Percentiles rank a stretch among this genome's conserved stretches.
These are phyloP conservation scores for Palythoa heliodiscus DNA, from an alignment of 92 coral and sea anemone genomes.

Conservation along the genomic window DNA sequence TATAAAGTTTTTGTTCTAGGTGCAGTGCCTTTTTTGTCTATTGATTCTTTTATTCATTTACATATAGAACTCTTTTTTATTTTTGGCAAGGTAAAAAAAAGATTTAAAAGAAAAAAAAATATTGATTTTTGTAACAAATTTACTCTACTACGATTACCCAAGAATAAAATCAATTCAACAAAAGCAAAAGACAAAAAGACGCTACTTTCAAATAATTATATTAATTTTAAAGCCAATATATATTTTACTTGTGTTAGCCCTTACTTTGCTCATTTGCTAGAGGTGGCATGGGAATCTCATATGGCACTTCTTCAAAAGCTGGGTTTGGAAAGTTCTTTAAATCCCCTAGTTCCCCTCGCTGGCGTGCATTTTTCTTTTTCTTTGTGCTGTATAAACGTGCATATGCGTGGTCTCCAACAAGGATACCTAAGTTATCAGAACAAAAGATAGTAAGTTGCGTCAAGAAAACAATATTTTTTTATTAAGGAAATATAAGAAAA, in stretches of 20 bases:
- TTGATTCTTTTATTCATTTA: too few relatives aligned
- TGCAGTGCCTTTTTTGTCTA: too few relatives aligned
- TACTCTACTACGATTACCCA: not conserved
- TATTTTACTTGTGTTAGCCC: not conserved
- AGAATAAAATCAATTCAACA: not conserved
- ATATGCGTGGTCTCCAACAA: conserved; percentile 30
- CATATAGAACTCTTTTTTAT: too few relatives aligned
- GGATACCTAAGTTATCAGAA: conserved; percentile 1
- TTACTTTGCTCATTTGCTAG: conserved; percentile 5
- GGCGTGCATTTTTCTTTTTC: conserved; percentile 8
- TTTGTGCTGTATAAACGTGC: conserved; percentile 25
- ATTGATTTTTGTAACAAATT: not conserved
- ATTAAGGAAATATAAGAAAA: not conserved
- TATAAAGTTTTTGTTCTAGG: too few relatives aligned
- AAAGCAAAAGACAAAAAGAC: too few relatives aligned
- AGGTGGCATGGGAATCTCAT: conserved; percentile 32
- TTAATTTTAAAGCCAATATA: too few relatives aligned
- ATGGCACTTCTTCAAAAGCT: conserved; percentile 8
- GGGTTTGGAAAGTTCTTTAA: conserved; percentile 31
- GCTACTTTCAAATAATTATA: too few relatives aligned
- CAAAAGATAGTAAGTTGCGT: too few relatives aligned
- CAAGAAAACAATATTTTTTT: not conserved
- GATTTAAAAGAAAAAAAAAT: too few relatives aligned
- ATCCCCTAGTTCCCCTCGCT: not conserved
- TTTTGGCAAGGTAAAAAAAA: too few relatives aligned